phyloP scores from a whole-genome alignment of 2,113 vertebrate genomes.

The Tragelaphus buxtoni region DNA sequence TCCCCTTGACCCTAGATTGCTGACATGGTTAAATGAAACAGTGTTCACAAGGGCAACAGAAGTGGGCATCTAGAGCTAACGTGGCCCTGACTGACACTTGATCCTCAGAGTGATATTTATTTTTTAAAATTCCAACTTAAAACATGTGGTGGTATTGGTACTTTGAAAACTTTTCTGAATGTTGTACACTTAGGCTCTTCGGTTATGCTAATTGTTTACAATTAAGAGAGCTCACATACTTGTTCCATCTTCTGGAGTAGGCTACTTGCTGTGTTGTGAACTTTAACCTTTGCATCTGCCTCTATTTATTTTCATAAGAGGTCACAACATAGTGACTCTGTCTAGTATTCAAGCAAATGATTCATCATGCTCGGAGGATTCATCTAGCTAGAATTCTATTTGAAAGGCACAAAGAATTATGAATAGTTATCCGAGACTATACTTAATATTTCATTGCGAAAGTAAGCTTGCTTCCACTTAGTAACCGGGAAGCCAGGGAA shows the following conservation, averaged over 20 bases:
- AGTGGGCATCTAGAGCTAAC: background rate
- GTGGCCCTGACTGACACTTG: background rate
- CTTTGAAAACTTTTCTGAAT: background rate
- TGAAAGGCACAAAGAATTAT: background rate
- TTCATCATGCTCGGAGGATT: background rate
- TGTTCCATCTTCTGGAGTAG: background rate
- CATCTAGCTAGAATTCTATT: background rate
- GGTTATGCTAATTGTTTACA: background rate
- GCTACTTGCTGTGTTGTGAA: background rate
- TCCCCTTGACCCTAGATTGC: background rate
- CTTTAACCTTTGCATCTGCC: background rate
- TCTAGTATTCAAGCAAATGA: background rate
- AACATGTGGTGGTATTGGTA: background rate
- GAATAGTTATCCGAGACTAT: background rate
- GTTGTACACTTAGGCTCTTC: background rate
- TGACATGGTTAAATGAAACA: background rate
- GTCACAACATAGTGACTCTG: background rate
- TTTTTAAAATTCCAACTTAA: background rate
- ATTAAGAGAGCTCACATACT: background rate
- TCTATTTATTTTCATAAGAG: background rate
- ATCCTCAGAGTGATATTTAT: background rate
- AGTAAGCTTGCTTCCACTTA: background rate
- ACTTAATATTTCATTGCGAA: background rate
- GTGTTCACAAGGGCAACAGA: background rate
- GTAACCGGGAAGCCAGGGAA: background rate